phyloP scores from a whole-genome alignment of 2,888 invertebrate species.

The Glyphotaelius pellucidus region DNA sequence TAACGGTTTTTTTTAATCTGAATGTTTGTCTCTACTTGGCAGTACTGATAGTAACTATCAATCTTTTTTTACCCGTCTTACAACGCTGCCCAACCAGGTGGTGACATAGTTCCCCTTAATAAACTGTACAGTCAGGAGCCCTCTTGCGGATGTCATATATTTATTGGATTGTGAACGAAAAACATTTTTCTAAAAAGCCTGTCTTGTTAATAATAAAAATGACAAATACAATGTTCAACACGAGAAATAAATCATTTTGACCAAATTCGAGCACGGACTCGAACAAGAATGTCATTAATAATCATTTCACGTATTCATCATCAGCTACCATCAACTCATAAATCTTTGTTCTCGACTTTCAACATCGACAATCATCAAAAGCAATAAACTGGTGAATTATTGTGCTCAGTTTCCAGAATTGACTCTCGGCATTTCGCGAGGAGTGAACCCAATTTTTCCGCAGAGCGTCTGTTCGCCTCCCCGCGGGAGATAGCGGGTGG shows the following conservation, averaged over 20 bases:
- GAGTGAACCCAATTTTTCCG: constrained; percentile 53
- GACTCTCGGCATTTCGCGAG: constrained; percentile 2
- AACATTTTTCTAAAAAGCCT: no score
- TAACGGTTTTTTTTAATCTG: not conserved
- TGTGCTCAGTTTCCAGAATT: not conserved
- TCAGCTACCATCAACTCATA: not conserved
- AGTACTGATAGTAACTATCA: no score
- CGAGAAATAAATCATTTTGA: not conserved
- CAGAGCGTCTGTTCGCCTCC: constrained; percentile 41
- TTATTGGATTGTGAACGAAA: no score
- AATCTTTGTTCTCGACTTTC: not conserved
- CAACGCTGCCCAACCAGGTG: no score
- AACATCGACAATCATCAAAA: constrained; percentile 69
- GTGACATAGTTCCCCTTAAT: no score
- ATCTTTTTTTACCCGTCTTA: no score
- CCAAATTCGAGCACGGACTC: not conserved
- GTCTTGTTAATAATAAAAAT: no score
- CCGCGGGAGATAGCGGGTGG: constrained; percentile 17
- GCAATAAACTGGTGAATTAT: constrained; percentile 56
- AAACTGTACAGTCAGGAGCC: no score
- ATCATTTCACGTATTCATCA: not conserved
- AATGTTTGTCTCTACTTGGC: not conserved
- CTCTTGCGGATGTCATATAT: no score
- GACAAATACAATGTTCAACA: not conserved
- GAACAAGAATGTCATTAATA: not conserved